A percentile compares a stretch with the other conserved stretches of the same genome.
phyloP scores from a whole-genome alignment of 1,140 invertebrate genomes.

The Drosophila neocordata region DNA sequence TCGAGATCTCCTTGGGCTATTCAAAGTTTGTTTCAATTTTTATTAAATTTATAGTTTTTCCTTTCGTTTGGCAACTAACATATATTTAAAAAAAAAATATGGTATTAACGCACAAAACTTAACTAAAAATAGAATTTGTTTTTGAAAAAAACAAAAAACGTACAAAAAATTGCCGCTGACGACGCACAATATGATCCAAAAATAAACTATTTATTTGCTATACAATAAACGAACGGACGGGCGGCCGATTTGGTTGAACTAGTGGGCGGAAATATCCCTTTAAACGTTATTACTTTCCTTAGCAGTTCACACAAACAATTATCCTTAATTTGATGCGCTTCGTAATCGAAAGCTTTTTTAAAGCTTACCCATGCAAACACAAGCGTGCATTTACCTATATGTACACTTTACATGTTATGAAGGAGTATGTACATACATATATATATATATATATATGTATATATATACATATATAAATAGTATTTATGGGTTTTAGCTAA shows the following conservation, averaged over 20 bases:
- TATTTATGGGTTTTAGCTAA: constrained; percentile 20
- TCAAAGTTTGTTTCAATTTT: constrained; percentile 55
- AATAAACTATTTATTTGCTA: constrained; percentile 46
- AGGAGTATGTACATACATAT: background rate
- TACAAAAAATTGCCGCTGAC: constrained; percentile 58
- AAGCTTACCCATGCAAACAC: background rate
- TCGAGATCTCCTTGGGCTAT: constrained; percentile 3
- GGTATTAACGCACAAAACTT: constrained; percentile 75
- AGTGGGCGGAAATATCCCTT: background rate
- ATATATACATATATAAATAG: background rate
- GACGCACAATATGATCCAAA: constrained; percentile 74
- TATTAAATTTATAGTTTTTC: constrained; percentile 66
- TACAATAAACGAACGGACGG: background rate
- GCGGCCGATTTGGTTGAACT: background rate
- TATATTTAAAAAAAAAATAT: constrained; percentile 78
- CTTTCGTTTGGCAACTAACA: background rate
- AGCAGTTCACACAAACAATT: too few relatives aligned
- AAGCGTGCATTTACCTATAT: background rate
- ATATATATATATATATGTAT: background rate
- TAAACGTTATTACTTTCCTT: background rate
- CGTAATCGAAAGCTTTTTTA: background rate
- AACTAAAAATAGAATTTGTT: constrained; percentile 72
- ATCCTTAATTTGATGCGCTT: background rate
- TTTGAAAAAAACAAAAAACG: constrained; percentile 63
- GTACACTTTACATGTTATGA: background rate